Percentiles rank a stretch among this genome's conserved stretches.
These are phyloP conservation scores for Hiodon tergisus DNA, from an alignment of 2,113 vertebrate species.

Conservation along the genomic window DNA sequence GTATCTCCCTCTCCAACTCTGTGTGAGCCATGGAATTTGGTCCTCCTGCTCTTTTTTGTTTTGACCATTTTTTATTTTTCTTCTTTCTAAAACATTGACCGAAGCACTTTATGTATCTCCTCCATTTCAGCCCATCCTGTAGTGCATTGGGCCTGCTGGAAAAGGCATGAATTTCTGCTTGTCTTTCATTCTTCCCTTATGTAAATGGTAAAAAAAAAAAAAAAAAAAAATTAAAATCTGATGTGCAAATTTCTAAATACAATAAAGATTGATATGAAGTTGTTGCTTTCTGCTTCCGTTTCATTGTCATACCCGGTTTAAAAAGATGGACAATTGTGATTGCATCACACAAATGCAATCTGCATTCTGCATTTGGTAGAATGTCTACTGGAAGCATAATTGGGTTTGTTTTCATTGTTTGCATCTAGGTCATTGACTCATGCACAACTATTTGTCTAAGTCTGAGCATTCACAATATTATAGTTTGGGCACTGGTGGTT, in stretches of 20 bases:
- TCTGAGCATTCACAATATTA: too few species aligned
- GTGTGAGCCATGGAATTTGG: conserved; percentile 37
- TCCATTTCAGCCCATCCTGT: conserved; percentile 61
- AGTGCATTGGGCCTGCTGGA: conserved; percentile 58
- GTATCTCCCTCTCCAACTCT: conserved; percentile 26
- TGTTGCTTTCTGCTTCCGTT: conserved; percentile 17
- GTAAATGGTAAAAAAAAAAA: conserved; percentile 59
- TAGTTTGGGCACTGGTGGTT: too few species aligned
- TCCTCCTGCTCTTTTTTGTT: conserved; percentile 51
- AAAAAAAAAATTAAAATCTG: conserved; percentile 48
- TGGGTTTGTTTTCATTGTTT: too few species aligned
- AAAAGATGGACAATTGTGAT: background rate
- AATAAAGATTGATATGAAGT: conserved; percentile 78
- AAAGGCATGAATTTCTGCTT: conserved; percentile 60
- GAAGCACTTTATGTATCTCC: conserved; percentile 74
- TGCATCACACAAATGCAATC: too few species aligned
- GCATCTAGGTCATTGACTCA: too few species aligned
- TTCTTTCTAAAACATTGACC: conserved; percentile 59
- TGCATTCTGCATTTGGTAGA: too few species aligned
- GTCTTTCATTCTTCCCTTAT: conserved; percentile 48
- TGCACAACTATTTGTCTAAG: too few species aligned
- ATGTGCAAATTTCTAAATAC: conserved; percentile 74
- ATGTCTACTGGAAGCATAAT: too few species aligned
- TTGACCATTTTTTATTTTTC: conserved; percentile 58
- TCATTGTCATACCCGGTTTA: conserved; percentile 11